Evolutionary conservation across 2,888 invertebrate species (phyloP).

Genomic region (Chrysolina haemoptera): DNA sequence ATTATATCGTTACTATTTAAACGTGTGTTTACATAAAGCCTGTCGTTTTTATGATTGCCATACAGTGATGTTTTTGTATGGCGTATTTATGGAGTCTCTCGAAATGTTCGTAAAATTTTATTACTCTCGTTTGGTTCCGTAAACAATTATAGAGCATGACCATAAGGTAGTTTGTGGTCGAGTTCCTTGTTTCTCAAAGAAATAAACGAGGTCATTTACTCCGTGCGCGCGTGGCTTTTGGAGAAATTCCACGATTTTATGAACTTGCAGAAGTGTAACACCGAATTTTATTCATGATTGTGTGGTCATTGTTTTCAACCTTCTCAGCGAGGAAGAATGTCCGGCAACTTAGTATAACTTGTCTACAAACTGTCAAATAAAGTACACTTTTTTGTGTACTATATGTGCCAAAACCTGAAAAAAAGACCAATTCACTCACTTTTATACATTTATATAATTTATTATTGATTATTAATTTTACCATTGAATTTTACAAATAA

Average conservation of each 20-base stretch:
- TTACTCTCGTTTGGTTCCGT: constrained; percentile 34
- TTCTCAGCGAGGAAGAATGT: not conserved
- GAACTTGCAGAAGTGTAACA: not conserved
- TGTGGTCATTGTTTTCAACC: not conserved
- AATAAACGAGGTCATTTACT: constrained; percentile 20
- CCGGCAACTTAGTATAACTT: not conserved
- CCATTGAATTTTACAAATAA: too few species aligned
- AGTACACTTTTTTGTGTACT: not conserved
- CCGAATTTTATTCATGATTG: not conserved
- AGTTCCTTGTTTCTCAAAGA: constrained; percentile 14
- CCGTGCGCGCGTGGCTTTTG: constrained; percentile 16
- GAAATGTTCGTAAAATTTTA: constrained; percentile 39
- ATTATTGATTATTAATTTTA: too few species aligned
- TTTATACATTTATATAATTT: too few species aligned
- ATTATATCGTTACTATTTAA: constrained; percentile 47
- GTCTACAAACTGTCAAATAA: not conserved
- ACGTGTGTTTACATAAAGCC: constrained; percentile 32
- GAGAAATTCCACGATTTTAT: constrained; percentile 15
- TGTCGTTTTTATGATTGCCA: constrained; percentile 32
- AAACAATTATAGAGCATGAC: constrained; percentile 37
- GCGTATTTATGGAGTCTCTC: constrained; percentile 33
- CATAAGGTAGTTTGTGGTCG: constrained; percentile 20
- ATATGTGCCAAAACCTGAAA: too few species aligned
- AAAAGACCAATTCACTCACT: too few species aligned
- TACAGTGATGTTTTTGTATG: constrained; percentile 37